phyloP scores from a whole-genome alignment of 2,888 invertebrate genomes.

The Melitaea athalia region DNA sequence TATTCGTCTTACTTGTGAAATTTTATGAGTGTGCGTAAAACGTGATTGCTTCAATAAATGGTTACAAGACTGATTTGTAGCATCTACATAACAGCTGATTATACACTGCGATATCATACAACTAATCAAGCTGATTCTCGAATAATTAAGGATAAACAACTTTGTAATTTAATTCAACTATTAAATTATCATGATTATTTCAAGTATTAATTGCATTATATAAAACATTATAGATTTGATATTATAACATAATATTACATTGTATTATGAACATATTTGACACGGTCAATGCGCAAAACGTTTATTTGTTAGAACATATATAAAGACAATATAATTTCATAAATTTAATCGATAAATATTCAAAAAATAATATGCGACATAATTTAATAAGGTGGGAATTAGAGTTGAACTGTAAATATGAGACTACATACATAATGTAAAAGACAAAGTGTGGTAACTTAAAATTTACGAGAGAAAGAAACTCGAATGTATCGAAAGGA shows the following conservation, averaged over 20 bases:
- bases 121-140: constrained; percentile 34
- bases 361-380: constrained; percentile 8
- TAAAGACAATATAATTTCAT: neutral
- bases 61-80: constrained; percentile 41
- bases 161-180: constrained; percentile 15
- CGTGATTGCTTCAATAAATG: constrained; percentile 38
- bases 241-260: neutral
- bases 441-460: constrained; percentile 39
- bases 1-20: constrained; percentile 8
- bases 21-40: constrained; percentile 23
- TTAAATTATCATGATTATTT: constrained; percentile 2
- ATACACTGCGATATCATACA: constrained; percentile 33
- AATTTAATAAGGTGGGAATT: constrained; percentile 26
- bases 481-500: constrained; percentile 42
- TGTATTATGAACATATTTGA: neutral
- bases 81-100: constrained; percentile 35
- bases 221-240: constrained; percentile 1
- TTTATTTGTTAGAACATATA: neutral
- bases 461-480: constrained; percentile 43
- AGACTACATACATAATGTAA: constrained; percentile 19
- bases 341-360: constrained; percentile 12
- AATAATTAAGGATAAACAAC: constrained; percentile 11
- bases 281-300: neutral
- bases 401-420: constrained; percentile 25
- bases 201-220: constrained; percentile 8